A percentile compares a stretch with the other conserved stretches of the same genome.
Evolutionary conservation across 2,888 invertebrate species (phyloP).

Genomic region (Loripinus fragilis): DNA sequence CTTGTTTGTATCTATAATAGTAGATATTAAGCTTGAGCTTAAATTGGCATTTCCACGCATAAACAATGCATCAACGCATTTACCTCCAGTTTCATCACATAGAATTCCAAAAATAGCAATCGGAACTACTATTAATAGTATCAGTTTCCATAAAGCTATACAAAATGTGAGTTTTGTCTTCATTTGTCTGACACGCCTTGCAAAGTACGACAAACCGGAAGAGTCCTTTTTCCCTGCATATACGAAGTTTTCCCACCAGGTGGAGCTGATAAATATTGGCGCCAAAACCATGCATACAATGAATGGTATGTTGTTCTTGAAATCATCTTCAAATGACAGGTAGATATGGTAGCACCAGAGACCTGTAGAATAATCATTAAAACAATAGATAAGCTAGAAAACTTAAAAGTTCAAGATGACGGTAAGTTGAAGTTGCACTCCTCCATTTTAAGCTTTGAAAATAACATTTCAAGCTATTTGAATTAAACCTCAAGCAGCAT

Average conservation of each 20-base stretch:
- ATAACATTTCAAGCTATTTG: too few relatives aligned
- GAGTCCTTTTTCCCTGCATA: constrained; percentile 52
- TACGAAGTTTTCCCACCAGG: constrained; percentile 99
- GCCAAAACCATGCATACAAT: constrained; percentile 89
- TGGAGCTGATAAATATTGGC: constrained; percentile 89
- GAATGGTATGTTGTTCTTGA: constrained; percentile 52
- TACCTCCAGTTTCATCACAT: constrained; percentile 39
- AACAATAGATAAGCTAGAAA: too few relatives aligned
- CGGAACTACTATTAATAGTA: constrained; percentile 63
- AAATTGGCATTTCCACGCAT: constrained; percentile 32
- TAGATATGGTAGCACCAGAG: constrained; percentile 51
- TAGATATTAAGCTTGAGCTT: constrained; percentile 48
- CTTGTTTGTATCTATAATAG: neutral
- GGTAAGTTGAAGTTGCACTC: too few relatives aligned
- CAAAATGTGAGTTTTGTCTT: constrained; percentile 57
- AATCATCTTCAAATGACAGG: constrained; percentile 21
- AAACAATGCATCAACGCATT: constrained; percentile 62
- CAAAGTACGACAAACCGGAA: constrained; percentile 48
- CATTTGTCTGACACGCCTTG: constrained; percentile 48
- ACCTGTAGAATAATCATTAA: constrained; percentile 14
- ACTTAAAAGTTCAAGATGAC: too few relatives aligned
- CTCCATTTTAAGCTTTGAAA: too few relatives aligned
- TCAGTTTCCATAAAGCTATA: constrained; percentile 66
- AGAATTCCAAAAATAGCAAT: constrained; percentile 54
- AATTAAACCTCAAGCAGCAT: too few relatives aligned